Evolutionary conservation across 2,797 vertebrate genomes (phyloP), one percentile per base, ranked within the genome.

Genomic region (Euphonia xanthogaster): DNA sequence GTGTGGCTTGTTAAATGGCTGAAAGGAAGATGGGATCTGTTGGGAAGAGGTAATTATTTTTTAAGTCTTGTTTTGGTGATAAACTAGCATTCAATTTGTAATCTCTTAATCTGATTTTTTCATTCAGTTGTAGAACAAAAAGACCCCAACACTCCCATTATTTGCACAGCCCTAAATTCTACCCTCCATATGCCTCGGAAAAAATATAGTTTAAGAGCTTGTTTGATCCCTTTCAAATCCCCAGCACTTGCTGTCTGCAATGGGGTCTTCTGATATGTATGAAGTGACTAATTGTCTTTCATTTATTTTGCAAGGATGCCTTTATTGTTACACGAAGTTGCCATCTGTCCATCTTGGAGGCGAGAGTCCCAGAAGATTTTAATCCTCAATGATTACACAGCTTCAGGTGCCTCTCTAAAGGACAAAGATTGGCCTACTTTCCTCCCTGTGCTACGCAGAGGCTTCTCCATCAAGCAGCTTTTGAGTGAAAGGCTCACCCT

Each of bases 331-430:
- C 2, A 2, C 37, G 42, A 62, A 54, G 39, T 58, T 93, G 66
- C 82, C 78, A 83, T 83, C 79, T 95, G 79, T 86, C 87, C 42
- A 27, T 77, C 42, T 74, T 19, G 42, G 73, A 93, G 47, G 30
- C 1, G 0, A 92, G 33, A 94, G 68, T 86, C 87, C 30, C 61
- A 54, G 76, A 68, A 85, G 85, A 68, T 71, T 90, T 91, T 45
- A 97, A 94, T 77, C 86, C 54, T 86, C 73, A 58, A 5, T 25
- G 37, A 57, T 83, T 60, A 63, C 33, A 83, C 1, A 65, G 30
- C n/a, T 95, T 93, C 90, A 91, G 92, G 76, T 94, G 51, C 40
- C 42, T 86, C 65, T 85, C 54, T 25, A 55, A 83, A 93, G 79
- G 79, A 83, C 23, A 61, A 77, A 72, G 87, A 78, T 9, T 70